These are phyloP conservation scores for Cheirogaleus major DNA, from an alignment of 2,797 vertebrate species.

Conservation along the genomic window DNA sequence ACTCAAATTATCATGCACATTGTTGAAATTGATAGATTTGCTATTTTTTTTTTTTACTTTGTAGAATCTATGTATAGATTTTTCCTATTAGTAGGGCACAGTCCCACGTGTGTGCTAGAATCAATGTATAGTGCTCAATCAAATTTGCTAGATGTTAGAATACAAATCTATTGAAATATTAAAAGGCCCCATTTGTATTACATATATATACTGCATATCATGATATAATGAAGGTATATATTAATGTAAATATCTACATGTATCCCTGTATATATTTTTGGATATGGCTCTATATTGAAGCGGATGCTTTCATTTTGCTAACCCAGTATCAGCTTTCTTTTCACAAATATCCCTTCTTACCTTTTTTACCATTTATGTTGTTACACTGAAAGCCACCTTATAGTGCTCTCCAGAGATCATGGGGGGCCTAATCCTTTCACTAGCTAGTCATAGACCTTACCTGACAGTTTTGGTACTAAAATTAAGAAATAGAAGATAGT, in stretches of 20 bases:
- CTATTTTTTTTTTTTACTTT: not conserved
- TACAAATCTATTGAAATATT: not conserved
- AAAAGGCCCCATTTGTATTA: not conserved
- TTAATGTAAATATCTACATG: not conserved
- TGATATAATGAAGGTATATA: not conserved
- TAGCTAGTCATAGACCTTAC: not conserved
- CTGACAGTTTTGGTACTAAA: not conserved
- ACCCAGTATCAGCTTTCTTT: not conserved
- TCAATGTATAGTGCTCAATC: not conserved
- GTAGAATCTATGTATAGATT: not conserved
- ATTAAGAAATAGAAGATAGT: not conserved
- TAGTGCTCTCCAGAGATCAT: not conserved
- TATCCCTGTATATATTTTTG: not conserved
- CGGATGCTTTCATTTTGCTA: not conserved
- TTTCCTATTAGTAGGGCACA: not conserved
- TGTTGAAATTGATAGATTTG: not conserved
- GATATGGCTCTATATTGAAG: not conserved
- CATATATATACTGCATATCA: not conserved
- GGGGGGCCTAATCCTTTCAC: not conserved
- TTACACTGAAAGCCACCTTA: not conserved
- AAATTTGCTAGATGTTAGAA: not conserved
- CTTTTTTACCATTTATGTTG: not conserved
- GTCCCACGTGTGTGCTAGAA: not conserved
- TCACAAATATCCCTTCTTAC: not conserved
- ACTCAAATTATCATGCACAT: not conserved